Conservation (phyloP, 2,113 vertebrate species). For the Plotosus lineatus region DNA sequence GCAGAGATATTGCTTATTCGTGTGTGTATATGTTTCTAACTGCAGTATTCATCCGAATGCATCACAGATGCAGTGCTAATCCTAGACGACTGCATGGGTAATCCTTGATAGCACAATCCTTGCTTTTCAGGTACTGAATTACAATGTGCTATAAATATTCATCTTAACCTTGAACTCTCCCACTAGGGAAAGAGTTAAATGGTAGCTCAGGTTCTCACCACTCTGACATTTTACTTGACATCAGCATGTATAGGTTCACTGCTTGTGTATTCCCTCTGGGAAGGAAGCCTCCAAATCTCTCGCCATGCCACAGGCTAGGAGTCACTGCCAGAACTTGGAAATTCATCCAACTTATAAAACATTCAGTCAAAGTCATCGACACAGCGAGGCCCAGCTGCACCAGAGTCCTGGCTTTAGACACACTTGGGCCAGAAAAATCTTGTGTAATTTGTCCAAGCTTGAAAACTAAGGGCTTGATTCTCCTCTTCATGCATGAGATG, state of each 20-base stretch:
- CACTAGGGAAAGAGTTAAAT: neutral
- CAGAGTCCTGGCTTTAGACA: neutral
- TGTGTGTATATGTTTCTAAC: constrained; percentile 24
- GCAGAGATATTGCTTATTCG: neutral
- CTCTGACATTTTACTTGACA: neutral
- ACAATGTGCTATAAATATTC: constrained; percentile 39
- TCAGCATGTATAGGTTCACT: neutral
- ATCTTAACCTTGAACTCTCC: constrained; percentile 43
- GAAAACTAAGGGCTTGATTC: no score
- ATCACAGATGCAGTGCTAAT: constrained; percentile 15
- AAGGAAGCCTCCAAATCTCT: constrained; percentile 11
- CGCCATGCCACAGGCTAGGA: constrained; percentile 30
- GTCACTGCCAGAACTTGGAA: constrained; percentile 39
- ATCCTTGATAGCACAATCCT: constrained; percentile 38
- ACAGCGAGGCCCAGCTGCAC: neutral
- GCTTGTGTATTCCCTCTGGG: neutral
- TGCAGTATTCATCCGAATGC: constrained; percentile 30
- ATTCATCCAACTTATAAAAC: constrained; percentile 68
- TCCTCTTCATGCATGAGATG: no score
- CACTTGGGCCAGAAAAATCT: neutral
- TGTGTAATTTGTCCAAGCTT: no score
- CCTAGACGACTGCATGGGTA: constrained; percentile 27
- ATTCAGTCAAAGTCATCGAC: constrained; percentile 46
- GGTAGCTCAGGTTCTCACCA: neutral
- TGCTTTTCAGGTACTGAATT: constrained; percentile 1